Evolutionary conservation across 2,888 invertebrate species (phyloP).

Genomic region (Notodonta ziczac): DNA sequence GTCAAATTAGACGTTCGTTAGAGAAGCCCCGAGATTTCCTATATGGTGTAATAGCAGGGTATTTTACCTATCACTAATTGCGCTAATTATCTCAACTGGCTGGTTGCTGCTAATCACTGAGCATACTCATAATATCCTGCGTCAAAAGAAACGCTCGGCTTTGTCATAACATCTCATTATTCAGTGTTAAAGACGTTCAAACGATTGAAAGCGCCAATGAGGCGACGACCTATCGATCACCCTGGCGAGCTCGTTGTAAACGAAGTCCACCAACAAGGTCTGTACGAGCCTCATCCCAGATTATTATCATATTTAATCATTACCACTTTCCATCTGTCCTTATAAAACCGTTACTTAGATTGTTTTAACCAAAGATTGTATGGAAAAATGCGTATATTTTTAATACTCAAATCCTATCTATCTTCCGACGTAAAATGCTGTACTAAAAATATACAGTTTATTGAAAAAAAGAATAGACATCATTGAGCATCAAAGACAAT

Average conservation of each 20-base stretch:
- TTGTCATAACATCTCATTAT: constrained; percentile 1
- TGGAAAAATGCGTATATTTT: too few relatives aligned
- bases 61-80: constrained; percentile 56
- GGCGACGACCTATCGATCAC: neutral
- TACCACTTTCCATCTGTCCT: too few relatives aligned
- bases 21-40: constrained; percentile 54
- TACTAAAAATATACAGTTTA: neutral
- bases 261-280: too few relatives aligned
- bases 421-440: too few relatives aligned
- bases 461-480: neutral
- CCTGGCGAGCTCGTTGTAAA: neutral
- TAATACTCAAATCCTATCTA: too few relatives aligned
- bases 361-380: too few relatives aligned
- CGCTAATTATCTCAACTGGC: constrained; percentile 65
- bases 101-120: constrained; percentile 63
- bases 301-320: too few relatives aligned
- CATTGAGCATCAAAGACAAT: neutral
- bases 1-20: constrained; percentile 32
- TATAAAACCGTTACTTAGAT: too few relatives aligned
- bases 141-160: constrained; percentile 16
- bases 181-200: neutral
- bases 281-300: too few relatives aligned
- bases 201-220: neutral
- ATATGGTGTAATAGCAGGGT: constrained; percentile 39
- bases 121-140: constrained; percentile 52